Base-by-base conservation (phyloP, 2,797 vertebrate genomes). In the Coregonus ussuriensis region DNA sequence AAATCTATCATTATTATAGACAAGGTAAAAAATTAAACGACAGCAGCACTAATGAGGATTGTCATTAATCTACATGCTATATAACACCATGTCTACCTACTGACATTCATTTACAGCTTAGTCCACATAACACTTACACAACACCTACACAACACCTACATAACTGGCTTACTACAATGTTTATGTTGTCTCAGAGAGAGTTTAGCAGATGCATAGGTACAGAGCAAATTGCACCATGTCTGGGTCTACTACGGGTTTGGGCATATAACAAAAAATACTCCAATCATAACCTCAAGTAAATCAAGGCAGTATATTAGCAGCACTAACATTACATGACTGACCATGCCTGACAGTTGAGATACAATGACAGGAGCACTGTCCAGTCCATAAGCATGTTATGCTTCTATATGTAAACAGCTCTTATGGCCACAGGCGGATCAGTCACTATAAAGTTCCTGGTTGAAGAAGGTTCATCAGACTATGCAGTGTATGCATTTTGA, bases 351-450 rank as follows among this genome's bases (percentile, higher is more conserved):
- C 59, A 70, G 25, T 47, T 47, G 18, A 21, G 7, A 70, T 21
- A 70, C 11, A 70, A 70, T 6, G 14, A 47, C 18, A 70, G 4
- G 21, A 70, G 37, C 37, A 77, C 76, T 16, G 56, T 21, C 56
- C 79, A 84, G 76, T n/a, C 65, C 74, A 31, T 77, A 87, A 89
- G 87, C 86, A 87, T 73, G 83, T 89, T 86, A 87, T 77, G 65
- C 79, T 72, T 35, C 85, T 88, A 85, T 89, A 85, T 88, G 89
- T 87, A 84, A 33, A 70, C 18, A 70, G 21, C 74, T 79, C 77
- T 87, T 85, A 88, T 84, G 85, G 83, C 82, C 33, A 77, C 63
- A 81, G 54, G 72, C 76, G 62, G 70, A 68, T 72, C 21, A 74
- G 67, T 66, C 7, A 33, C 47, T 47, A 56, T 54, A 7, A 74